phyloP scores from a whole-genome alignment of 2,113 vertebrate species.

The Tapirus terrestris region DNA sequence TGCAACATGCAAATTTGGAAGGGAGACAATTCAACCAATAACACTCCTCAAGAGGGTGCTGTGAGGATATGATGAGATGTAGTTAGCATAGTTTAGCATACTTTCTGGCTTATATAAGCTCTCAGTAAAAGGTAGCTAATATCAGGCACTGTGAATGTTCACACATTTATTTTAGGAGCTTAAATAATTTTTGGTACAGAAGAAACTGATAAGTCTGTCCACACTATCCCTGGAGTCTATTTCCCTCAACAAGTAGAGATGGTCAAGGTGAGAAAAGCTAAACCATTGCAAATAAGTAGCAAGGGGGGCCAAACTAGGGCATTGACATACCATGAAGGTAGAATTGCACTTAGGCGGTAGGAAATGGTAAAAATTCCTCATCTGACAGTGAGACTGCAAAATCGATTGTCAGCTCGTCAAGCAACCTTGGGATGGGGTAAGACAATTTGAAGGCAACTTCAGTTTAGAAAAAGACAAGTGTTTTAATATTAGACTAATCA shows the following conservation, averaged over 20 bases:
- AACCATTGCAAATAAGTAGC: background rate
- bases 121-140: background rate
- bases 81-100: background rate
- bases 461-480: background rate
- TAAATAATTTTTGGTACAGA: background rate
- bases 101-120: background rate
- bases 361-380: background rate
- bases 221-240: background rate
- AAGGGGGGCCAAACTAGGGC: background rate
- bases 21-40: background rate
- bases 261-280: background rate
- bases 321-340: background rate
- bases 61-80: background rate
- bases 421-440: background rate
- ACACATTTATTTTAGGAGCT: background rate
- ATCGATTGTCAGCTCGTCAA: background rate
- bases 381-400: background rate
- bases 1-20: background rate
- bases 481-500: background rate
- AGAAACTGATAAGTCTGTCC: background rate
- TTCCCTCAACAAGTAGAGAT: background rate
- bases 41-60: background rate
- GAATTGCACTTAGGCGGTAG: background rate
- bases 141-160: background rate
- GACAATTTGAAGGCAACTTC: slow-evolving; percentile 23